phyloP scores from a whole-genome alignment of 2,888 invertebrate species.

The Mythimna loreyi region DNA sequence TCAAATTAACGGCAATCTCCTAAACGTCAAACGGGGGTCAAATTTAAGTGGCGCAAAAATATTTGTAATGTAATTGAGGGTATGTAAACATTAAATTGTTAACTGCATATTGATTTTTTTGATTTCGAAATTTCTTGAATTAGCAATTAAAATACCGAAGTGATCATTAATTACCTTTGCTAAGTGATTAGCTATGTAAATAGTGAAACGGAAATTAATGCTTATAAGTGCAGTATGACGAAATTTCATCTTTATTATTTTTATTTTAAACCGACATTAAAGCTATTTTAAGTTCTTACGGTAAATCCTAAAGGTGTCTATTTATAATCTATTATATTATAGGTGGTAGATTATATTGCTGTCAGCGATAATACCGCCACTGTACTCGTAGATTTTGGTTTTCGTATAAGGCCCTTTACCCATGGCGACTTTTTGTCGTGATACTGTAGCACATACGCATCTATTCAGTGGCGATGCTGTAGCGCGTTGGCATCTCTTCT shows the following conservation, averaged over 20 bases:
- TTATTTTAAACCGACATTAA: too few species aligned
- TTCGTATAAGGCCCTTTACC: too few species aligned
- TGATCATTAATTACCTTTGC: not conserved
- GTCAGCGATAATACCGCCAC: too few species aligned
- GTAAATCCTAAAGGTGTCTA: too few species aligned
- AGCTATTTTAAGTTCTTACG: too few species aligned
- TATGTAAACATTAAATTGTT: conserved; percentile 34
- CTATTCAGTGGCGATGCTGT: too few species aligned
- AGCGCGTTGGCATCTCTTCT: too few species aligned
- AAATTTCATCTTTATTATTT: not conserved
- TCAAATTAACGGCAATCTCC: conserved; percentile 27
- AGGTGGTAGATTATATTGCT: too few species aligned
- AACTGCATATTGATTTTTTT: conserved; percentile 4
- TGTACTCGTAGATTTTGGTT: too few species aligned
- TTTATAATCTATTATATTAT: too few species aligned
- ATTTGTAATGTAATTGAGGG: conserved; percentile 49
- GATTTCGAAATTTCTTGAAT: conserved; percentile 1
- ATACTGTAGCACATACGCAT: too few species aligned
- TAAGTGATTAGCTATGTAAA: not conserved
- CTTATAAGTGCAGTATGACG: not conserved
- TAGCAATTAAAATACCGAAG: not conserved
- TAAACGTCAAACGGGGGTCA: conserved; percentile 28
- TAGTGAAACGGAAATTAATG: not conserved
- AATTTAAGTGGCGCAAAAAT: conserved; percentile 21
- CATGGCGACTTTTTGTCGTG: too few species aligned